Base-by-base conservation (phyloP, 2,113 vertebrate genomes). In the Misgurnus anguillicaudatus region DNA sequence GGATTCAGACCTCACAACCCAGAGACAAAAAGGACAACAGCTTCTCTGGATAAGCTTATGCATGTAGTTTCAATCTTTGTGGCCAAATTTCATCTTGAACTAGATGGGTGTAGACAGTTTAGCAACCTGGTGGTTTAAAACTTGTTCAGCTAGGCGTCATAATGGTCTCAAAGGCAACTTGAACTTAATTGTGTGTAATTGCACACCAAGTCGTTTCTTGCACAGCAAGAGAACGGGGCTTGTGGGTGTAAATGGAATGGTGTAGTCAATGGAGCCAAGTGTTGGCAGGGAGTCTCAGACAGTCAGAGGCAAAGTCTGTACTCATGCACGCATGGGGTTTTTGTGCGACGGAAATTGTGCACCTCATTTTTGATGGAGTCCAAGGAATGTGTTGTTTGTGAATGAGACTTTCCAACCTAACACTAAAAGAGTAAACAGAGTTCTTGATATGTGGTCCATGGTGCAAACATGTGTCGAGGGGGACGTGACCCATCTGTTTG, bases 131-230 rank as follows among this genome's bases (percentile, higher is more conserved):
- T 0, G 14, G 21, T 74, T 61, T 14, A n/a, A 60, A 47, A 57
- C 38, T 14, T 71, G 58, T 77, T 68, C 47, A 74, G 36, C 62
- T 64, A 77, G 38, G 47, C 74, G 31, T 68, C 65, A 36, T 70
- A 75, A 75, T 55, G 48, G 58, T 58, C 58, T 79, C 24, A 55
- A 80, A 63, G 68, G 72, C 79, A 75, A 68, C 71, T 71, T 71
- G 74, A 63, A 65, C 66, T 55, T 70, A 81, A 81, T 77, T 81
- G 80, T 70, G 80, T 70, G 73, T 77, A 77, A 77, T 76, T 77
- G 66, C 58, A 47, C 71, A 71, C 58, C 48, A 38, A 42, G 48
- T 64, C 73, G 60, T 73, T 80, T 24, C n/a, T 31, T 53, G 58
- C 53, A 19, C 60, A 64, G 77, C 55, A 63, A 71, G 58, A 79